Evolutionary conservation across 2,113 vertebrate species (phyloP).

Genomic region (Cichladusa arquata): DNA sequence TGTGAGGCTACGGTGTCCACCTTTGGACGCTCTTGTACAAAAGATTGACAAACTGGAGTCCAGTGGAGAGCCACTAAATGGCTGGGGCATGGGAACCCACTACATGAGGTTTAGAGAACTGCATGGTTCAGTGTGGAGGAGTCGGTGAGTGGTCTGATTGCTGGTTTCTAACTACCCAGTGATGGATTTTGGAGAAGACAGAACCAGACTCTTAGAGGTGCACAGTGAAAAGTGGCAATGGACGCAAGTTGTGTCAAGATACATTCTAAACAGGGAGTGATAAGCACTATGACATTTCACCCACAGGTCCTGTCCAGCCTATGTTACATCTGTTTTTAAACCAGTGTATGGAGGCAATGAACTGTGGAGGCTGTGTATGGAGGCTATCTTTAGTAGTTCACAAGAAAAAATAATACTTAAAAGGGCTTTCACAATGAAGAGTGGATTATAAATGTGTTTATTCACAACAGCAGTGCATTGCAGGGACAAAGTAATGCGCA

Average conservation of each 20-base stretch:
- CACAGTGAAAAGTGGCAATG: background rate
- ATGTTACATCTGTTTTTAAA: background rate
- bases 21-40: background rate
- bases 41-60: background rate
- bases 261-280: background rate
- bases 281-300: background rate
- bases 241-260: background rate
- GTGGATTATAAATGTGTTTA: background rate
- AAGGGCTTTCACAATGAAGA: conserved; percentile 21
- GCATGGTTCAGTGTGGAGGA: background rate
- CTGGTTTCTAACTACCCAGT: background rate
- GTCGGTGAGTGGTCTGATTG: background rate
- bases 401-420: background rate
- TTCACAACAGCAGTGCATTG: background rate
- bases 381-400: background rate
- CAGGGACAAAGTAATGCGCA: background rate
- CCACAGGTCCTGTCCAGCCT: background rate
- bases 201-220: background rate
- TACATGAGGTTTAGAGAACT: background rate
- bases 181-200: background rate
- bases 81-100: background rate
- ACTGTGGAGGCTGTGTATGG: background rate
- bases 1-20: background rate
- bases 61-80: background rate
- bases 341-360: background rate